A percentile compares a stretch with the other conserved stretches of the same genome.
phyloP scores from a whole-genome alignment of 2,888 invertebrate genomes.

The Parasteatoda lunata region DNA sequence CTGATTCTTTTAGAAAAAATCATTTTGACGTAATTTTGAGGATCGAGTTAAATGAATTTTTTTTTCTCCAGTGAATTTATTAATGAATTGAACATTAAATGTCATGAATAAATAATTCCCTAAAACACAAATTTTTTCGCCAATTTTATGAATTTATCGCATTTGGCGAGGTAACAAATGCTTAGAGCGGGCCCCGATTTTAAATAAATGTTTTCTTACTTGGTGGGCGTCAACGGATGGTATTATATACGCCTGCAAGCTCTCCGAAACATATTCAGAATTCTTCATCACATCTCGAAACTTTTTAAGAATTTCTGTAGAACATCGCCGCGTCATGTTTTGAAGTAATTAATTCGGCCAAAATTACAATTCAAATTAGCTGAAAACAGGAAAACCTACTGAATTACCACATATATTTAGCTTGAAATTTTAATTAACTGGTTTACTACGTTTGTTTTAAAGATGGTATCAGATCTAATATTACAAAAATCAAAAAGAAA shows the following conservation, averaged over 20 bases:
- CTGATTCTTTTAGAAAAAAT: background rate
- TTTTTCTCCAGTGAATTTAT: background rate
- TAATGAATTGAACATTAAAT: background rate
- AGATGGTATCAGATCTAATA: too few relatives aligned
- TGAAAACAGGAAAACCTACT: too few relatives aligned
- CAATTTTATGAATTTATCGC: background rate
- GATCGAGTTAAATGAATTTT: background rate
- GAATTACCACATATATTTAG: too few relatives aligned
- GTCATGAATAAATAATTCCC: background rate
- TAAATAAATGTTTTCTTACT: constrained; percentile 74
- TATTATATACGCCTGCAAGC: constrained; percentile 83
- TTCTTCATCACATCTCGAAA: constrained; percentile 79
- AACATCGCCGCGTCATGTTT: constrained; percentile 45
- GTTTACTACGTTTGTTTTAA: too few relatives aligned
- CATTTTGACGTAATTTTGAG: background rate
- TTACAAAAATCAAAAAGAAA: too few relatives aligned
- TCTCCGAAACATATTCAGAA: constrained; percentile 76
- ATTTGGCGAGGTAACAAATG: background rate
- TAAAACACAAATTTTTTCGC: too few relatives aligned
- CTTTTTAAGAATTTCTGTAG: constrained; percentile 75
- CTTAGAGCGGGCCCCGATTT: background rate
- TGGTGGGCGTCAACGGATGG: constrained; percentile 89
- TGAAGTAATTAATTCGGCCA: background rate
- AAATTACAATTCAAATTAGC: too few relatives aligned
- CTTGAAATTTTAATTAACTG: too few relatives aligned